Conservation (phyloP, 2,113 vertebrate genomes). For the Azemiops feae region DNA sequence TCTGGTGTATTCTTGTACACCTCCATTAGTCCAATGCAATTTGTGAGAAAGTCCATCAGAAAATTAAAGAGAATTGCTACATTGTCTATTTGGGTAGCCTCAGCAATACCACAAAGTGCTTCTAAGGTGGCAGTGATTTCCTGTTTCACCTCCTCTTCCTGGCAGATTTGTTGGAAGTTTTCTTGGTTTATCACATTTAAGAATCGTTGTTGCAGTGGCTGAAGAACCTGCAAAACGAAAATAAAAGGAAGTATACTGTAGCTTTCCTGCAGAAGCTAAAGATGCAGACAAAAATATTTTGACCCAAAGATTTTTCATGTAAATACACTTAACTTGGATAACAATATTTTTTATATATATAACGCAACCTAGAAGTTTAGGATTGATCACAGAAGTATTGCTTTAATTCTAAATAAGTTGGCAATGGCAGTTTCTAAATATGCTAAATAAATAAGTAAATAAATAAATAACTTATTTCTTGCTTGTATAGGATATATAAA, state of each 20-base stretch:
- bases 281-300: background rate
- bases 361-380: background rate
- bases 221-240: conserved; percentile 81
- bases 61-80: conserved; percentile 96
- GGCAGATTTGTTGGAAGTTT: conserved; percentile 96
- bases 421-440: background rate
- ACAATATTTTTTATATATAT: background rate
- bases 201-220: conserved; percentile 95
- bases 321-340: background rate
- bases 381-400: background rate
- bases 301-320: background rate
- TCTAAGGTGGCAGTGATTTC: conserved; percentile 94
- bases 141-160: conserved; percentile 92
- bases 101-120: conserved; percentile 95
- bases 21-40: conserved; percentile 98
- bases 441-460: background rate
- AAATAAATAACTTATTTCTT: background rate
- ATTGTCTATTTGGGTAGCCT: conserved; percentile 97
- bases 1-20: conserved; percentile 97
- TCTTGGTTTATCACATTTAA: conserved; percentile 98
- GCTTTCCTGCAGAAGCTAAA: background rate
- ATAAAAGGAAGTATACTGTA: background rate
- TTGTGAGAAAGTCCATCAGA: conserved; percentile 97
- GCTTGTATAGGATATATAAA: background rate
- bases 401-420: background rate